phyloP scores from a whole-genome alignment of 2,113 vertebrate genomes.

The Indri indri region DNA sequence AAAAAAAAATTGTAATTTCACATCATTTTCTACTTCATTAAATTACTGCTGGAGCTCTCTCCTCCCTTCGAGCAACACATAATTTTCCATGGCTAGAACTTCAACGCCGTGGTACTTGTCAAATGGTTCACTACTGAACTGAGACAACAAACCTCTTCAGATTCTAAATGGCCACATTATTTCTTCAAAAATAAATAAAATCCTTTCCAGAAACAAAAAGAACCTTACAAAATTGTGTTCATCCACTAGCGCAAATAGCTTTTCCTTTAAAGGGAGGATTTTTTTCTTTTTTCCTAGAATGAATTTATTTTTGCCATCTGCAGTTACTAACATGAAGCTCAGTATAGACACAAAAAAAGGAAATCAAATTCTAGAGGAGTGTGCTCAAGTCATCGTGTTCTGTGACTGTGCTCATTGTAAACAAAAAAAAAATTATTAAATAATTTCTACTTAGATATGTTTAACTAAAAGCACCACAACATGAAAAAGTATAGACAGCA shows the following conservation, averaged over 20 bases:
- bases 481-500: not conserved
- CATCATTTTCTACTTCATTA: not conserved
- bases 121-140: not conserved
- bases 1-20: not conserved
- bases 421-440: not conserved
- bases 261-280: not conserved
- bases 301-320: not conserved
- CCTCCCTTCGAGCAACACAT: not conserved
- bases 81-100: fast-evolving
- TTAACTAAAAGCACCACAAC: not conserved
- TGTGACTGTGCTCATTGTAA: not conserved
- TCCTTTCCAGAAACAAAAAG: not conserved
- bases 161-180: not conserved
- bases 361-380: not conserved
- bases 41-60: not conserved
- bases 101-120: not conserved
- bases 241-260: not conserved
- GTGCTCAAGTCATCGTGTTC: not conserved
- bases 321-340: not conserved
- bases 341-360: not conserved
- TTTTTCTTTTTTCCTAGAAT: not conserved
- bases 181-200: slow-evolving; percentile 38
- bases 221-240: not conserved
- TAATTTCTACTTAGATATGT: not conserved
- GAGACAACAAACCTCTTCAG: not conserved